A percentile compares a stretch with the other conserved stretches of the same genome.
phyloP scores from a whole-genome alignment of 2,888 invertebrate species.

The Drosophila helvetica region DNA sequence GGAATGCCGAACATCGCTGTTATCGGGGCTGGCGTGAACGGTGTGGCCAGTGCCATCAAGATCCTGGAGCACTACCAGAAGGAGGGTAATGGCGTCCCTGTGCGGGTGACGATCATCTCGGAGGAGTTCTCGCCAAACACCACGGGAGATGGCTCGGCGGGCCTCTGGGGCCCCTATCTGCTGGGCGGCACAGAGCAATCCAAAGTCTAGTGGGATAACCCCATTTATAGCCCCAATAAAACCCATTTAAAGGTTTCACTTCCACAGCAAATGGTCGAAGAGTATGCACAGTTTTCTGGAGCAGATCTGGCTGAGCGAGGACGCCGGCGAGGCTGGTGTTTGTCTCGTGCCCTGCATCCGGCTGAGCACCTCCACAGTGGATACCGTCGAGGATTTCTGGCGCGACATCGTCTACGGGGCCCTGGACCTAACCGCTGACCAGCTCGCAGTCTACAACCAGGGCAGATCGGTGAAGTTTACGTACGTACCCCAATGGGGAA shows the following conservation, averaged over 20 bases:
- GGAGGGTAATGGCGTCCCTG: conserved; percentile 58
- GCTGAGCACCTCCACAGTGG: conserved; percentile 78
- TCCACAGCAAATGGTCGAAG: conserved; percentile 87
- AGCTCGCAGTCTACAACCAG: conserved; percentile 80
- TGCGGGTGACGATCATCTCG: conserved; percentile 87
- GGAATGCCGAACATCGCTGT: conserved; percentile 82
- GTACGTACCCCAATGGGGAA: conserved; percentile 35
- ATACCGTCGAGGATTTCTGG: conserved; percentile 72
- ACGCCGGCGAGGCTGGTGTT: conserved; percentile 84
- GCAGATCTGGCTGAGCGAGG: conserved; percentile 86
- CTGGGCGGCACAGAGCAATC: conserved; percentile 85
- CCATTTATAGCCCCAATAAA: background rate
- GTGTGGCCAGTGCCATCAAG: conserved; percentile 88
- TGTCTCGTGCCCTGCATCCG: conserved; percentile 84
- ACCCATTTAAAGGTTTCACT: background rate
- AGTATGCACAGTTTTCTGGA: conserved; percentile 86
- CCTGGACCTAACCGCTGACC: conserved; percentile 45
- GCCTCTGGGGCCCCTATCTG: conserved; percentile 90
- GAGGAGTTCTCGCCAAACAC: conserved; percentile 89
- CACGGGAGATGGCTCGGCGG: conserved; percentile 91
- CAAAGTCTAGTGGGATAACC: conserved; percentile 84
- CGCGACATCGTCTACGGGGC: conserved; percentile 71
- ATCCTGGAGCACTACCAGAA: conserved; percentile 86
- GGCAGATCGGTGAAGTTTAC: conserved; percentile 70
- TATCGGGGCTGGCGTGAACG: conserved; percentile 91